A percentile compares a stretch with the other conserved stretches of the same genome.
Conservation (phyloP, 2,888 invertebrate genomes). For the Nemoura dubitans region DNA sequence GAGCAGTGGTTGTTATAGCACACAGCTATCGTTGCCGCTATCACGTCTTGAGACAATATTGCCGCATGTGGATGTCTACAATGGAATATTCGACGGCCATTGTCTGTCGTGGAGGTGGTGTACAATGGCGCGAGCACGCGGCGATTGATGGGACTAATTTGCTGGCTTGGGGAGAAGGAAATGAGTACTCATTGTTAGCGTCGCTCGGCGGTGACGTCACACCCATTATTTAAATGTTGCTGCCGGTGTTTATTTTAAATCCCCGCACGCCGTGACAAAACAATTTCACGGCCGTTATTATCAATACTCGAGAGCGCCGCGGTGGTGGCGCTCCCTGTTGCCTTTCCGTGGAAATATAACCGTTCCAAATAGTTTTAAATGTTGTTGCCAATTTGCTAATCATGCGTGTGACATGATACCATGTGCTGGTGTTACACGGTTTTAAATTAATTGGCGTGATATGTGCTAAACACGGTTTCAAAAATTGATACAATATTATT, state of each 20-base stretch:
- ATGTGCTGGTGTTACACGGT: background rate
- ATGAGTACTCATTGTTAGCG: constrained; percentile 32
- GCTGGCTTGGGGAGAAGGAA: constrained; percentile 9
- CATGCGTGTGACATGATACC: background rate
- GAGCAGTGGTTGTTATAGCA: background rate
- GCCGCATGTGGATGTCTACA: background rate
- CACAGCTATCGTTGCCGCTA: background rate
- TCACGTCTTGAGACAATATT: background rate
- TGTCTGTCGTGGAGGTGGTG: background rate
- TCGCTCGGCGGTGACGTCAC: background rate
- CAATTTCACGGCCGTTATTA: background rate
- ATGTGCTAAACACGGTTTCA: no score
- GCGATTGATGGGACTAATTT: constrained; percentile 32
- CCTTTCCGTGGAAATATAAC: background rate
- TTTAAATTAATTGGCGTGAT: no score
- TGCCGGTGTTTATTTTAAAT: constrained; percentile 32
- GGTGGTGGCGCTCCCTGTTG: no score
- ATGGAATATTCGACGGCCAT: background rate
- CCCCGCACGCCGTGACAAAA: constrained; percentile 13
- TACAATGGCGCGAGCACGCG: background rate
- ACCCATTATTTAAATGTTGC: constrained; percentile 33
- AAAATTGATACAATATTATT: no score
- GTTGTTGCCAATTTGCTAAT: background rate
- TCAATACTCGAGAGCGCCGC: background rate
- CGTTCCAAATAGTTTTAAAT: background rate